phyloP scores from a whole-genome alignment of 1,140 invertebrate species.

The Ceratina calcarata region DNA sequence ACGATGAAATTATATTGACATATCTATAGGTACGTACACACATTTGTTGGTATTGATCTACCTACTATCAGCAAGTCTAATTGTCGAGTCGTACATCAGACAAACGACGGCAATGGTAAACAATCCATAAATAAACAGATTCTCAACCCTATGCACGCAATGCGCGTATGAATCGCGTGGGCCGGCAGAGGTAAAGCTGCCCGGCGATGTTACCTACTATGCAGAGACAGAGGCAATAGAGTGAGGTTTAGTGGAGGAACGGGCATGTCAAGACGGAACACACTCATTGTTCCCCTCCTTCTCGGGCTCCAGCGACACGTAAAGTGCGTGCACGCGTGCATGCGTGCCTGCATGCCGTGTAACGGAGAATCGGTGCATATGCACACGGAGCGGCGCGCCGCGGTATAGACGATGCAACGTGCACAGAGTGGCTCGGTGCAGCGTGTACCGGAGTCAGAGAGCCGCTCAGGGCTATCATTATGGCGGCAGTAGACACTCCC shows the following conservation, averaged over 20 bases:
- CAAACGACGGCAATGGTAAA: not conserved
- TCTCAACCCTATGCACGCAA: not conserved
- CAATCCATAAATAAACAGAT: conserved; percentile 29
- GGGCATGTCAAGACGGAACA: conserved; percentile 11
- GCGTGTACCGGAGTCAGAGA: conserved; percentile 68
- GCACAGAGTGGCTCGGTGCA: conserved; percentile 54
- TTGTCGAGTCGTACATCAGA: not conserved
- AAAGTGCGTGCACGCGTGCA: conserved; percentile 46
- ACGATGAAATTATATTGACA: not conserved
- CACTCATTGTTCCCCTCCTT: conserved; percentile 35
- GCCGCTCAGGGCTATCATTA: conserved; percentile 76
- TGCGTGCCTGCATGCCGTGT: conserved; percentile 43
- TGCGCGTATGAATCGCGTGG: conserved; percentile 1
- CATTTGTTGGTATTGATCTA: not conserved
- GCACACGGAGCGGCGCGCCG: conserved; percentile 35
- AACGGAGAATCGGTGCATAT: conserved; percentile 51
- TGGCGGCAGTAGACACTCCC: conserved; percentile 78
- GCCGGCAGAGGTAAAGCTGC: not conserved
- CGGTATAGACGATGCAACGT: conserved; percentile 34
- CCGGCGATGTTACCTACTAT: not conserved
- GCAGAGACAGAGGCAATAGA: conserved; percentile 1
- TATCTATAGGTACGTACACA: not conserved
- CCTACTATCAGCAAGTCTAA: not conserved
- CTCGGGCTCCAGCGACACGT: conserved; percentile 28
- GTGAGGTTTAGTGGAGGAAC: conserved; percentile 1